Conservation (phyloP, 1,140 invertebrate genomes). For the Diorhabda elongata region DNA sequence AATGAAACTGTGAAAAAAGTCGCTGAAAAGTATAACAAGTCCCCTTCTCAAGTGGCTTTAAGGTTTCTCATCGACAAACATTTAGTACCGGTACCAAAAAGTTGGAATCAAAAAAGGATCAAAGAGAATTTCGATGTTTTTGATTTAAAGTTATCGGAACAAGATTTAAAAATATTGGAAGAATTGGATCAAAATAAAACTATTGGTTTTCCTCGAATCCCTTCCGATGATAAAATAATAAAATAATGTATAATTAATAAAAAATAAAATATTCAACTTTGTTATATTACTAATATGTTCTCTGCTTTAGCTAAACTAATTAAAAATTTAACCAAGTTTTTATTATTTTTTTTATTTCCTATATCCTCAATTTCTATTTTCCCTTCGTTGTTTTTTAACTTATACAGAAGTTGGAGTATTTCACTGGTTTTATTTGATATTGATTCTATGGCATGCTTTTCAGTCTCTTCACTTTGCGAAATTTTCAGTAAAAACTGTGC, state of each 20-base stretch:
- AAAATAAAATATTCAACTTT: too few relatives aligned
- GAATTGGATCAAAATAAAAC: too few relatives aligned
- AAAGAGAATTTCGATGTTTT: constrained; percentile 61
- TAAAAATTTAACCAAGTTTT: not conserved
- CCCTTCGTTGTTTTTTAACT: not conserved
- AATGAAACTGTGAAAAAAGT: constrained; percentile 47
- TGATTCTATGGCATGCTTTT: not conserved
- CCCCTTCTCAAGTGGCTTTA: constrained; percentile 73
- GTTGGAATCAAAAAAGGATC: constrained; percentile 66
- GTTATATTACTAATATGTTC: not conserved
- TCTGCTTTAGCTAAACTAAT: not conserved
- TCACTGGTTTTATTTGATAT: not conserved
- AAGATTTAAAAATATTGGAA: too few relatives aligned
- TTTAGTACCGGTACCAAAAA: constrained; percentile 80
- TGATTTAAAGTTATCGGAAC: constrained; percentile 53
- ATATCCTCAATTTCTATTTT: not conserved
- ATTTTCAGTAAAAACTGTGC: not conserved
- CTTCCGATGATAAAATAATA: too few relatives aligned
- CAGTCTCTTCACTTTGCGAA: not conserved
- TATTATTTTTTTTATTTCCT: not conserved
- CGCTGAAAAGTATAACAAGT: constrained; percentile 63
- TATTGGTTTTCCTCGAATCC: too few relatives aligned
- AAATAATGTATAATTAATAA: too few relatives aligned
- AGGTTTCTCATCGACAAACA: constrained; percentile 69
- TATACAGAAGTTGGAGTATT: not conserved